Evolutionary conservation across 2,113 vertebrate genomes (phyloP).

Genomic region (Hippocampus barbouri): DNA sequence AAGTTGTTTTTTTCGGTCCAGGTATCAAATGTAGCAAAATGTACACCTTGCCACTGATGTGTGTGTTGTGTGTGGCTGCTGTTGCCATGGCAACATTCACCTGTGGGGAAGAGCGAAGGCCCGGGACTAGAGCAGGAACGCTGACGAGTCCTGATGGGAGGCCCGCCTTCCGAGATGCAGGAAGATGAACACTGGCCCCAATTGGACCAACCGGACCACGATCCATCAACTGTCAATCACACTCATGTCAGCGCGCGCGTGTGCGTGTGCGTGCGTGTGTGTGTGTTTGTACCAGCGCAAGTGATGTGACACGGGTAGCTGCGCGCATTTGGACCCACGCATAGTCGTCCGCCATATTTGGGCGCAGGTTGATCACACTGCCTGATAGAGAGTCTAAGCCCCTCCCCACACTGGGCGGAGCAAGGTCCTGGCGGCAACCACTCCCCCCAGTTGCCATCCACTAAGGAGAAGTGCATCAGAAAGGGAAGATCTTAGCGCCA

Average conservation of each 20-base stretch:
- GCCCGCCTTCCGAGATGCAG: constrained; percentile 15
- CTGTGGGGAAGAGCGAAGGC: constrained; percentile 35
- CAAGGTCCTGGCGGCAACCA: constrained; percentile 36
- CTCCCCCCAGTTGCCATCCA: constrained; percentile 55
- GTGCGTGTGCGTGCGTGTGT: constrained; percentile 3
- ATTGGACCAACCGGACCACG: constrained; percentile 55
- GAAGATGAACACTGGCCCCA: constrained; percentile 50
- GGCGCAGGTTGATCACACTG: constrained; percentile 40
- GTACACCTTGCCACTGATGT: too few relatives aligned
- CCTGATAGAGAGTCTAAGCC: constrained; percentile 52
- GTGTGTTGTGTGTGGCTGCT: rapidly evolving
- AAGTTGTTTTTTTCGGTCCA: too few relatives aligned
- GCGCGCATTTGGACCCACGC: constrained; percentile 21
- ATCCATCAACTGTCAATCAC: constrained; percentile 39
- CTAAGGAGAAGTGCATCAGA: constrained; percentile 34
- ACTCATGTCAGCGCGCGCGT: not conserved
- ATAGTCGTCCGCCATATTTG: constrained; percentile 42
- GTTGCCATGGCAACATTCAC: constrained; percentile 14
- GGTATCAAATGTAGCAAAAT: too few relatives aligned
- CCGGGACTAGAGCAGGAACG: constrained; percentile 52
- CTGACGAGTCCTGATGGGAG: constrained; percentile 17
- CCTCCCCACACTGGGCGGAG: constrained; percentile 49
- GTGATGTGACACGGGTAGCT: constrained; percentile 16
- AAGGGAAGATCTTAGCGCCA: not conserved
- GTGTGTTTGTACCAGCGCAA: constrained; percentile 45